phyloP scores from a whole-genome alignment of 1,140 invertebrate genomes.

The Sitodiplosis mosellana region DNA sequence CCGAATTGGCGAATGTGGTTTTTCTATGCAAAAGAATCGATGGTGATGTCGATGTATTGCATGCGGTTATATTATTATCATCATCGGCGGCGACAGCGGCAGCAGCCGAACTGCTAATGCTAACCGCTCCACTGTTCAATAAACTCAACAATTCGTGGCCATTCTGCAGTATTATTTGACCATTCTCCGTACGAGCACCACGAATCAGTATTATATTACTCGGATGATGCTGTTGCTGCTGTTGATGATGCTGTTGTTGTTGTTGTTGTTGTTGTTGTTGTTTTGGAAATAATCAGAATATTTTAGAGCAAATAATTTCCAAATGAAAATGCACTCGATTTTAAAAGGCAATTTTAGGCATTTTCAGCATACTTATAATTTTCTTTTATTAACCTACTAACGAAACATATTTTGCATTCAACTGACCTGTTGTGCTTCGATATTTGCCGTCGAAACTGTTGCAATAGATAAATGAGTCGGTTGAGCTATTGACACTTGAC shows the following conservation, averaged over 20 bases:
- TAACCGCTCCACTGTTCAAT: constrained; percentile 16
- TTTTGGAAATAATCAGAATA: too few species aligned
- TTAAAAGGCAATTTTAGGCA: too few species aligned
- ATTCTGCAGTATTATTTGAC: constrained; percentile 24
- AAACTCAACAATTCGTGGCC: constrained; percentile 23
- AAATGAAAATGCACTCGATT: too few species aligned
- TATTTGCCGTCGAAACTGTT: too few species aligned
- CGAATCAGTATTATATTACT: constrained; percentile 23
- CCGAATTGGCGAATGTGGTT: not conserved
- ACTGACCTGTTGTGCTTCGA: too few species aligned
- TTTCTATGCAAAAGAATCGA: not conserved
- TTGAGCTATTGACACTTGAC: too few species aligned
- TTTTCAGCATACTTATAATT: too few species aligned
- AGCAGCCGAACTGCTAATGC: constrained; percentile 8
- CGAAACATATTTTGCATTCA: too few species aligned
- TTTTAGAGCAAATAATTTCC: too few species aligned
- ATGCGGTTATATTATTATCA: constrained; percentile 5
- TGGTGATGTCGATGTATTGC: constrained; percentile 15
- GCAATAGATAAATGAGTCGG: too few species aligned
- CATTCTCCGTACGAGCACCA: constrained; percentile 24
- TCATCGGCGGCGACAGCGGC: constrained; percentile 3
- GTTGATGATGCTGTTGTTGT: constrained; percentile 1
- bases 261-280: constrained; percentile 2
- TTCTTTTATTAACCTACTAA: too few species aligned
- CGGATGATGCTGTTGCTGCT: constrained; percentile 12